phyloP scores from a whole-genome alignment of 1,140 invertebrate species.

The Dreissena rostriformis region DNA sequence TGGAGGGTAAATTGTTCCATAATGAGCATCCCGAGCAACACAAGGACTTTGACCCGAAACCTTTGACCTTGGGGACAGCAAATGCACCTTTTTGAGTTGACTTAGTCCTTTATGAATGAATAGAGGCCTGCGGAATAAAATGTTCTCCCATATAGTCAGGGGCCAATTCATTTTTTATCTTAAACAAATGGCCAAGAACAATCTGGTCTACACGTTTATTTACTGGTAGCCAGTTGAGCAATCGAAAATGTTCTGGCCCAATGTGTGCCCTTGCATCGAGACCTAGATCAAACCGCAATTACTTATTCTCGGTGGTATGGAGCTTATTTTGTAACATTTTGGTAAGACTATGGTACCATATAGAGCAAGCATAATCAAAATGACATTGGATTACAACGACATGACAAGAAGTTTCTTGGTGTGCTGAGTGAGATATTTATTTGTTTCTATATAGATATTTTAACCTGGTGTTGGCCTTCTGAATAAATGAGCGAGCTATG shows the following conservation, averaged over 20 bases:
- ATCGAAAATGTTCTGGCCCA: constrained; percentile 7
- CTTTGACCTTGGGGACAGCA: constrained; percentile 30
- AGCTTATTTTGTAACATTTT: constrained; percentile 10
- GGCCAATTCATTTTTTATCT: background rate
- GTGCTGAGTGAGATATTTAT: constrained; percentile 26
- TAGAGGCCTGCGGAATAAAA: constrained; percentile 11
- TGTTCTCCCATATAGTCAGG: constrained; percentile 10
- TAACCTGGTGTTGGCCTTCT: constrained; percentile 26
- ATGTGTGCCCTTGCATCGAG: constrained; percentile 24
- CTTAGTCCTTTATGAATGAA: constrained; percentile 11
- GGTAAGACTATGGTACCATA: constrained; percentile 31
- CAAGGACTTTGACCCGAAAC: constrained; percentile 29
- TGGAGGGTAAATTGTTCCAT: constrained; percentile 24
- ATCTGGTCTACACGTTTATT: constrained; percentile 8
- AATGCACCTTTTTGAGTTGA: constrained; percentile 25
- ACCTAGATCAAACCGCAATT: constrained; percentile 28
- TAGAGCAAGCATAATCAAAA: constrained; percentile 40
- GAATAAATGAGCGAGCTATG: constrained; percentile 5
- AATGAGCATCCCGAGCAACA: constrained; percentile 25
- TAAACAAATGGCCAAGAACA: constrained; percentile 31
- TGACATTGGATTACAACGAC: constrained; percentile 12
- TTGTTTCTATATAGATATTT: constrained; percentile 35
- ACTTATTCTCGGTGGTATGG: constrained; percentile 24
- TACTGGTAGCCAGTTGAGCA: constrained; percentile 24
- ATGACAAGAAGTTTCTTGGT: constrained; percentile 27